These are phyloP conservation scores for Datnioides undecimradiatus DNA, from an alignment of 2,113 vertebrate genomes.

Conservation along the genomic window DNA sequence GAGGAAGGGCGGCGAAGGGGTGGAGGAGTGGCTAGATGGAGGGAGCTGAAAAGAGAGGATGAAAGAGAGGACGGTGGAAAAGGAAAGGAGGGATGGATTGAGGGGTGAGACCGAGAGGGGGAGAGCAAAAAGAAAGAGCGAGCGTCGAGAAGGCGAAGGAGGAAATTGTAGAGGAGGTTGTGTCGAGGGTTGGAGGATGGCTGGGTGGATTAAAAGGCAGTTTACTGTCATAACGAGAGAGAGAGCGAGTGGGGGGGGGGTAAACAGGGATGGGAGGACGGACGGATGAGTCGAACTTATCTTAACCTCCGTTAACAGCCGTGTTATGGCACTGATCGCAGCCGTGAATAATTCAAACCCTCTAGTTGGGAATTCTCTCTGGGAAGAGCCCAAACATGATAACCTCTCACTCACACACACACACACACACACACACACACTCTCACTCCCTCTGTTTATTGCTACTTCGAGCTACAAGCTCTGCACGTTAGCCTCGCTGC, in stretches of 20 bases:
- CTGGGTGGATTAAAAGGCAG: slow-evolving; percentile 54
- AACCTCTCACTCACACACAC: slow-evolving; percentile 27
- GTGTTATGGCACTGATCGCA: slow-evolving; percentile 74
- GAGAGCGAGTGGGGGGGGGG: slow-evolving; percentile 48
- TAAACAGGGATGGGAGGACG: slow-evolving; percentile 57
- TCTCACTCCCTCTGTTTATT: slow-evolving; percentile 26
- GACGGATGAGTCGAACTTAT: slow-evolving; percentile 53
- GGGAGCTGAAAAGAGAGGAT: slow-evolving; percentile 14
- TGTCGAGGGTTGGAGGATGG: slow-evolving; percentile 40
- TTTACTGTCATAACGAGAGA: slow-evolving; percentile 60
- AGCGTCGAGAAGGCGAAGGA: slow-evolving; percentile 36
- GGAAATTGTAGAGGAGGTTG: slow-evolving; percentile 66
- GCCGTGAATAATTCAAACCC: slow-evolving; percentile 78
- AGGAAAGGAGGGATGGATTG: slow-evolving; percentile 33
- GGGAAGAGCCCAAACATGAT: slow-evolving; percentile 50
- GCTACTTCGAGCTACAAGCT: slow-evolving; percentile 18
- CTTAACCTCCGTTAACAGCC: slow-evolving; percentile 72
- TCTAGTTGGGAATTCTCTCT: slow-evolving; percentile 65
- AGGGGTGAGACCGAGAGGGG: neutral
- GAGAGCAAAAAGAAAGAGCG: neutral
- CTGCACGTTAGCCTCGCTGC: slow-evolving; percentile 9
- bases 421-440: slow-evolving; percentile 5
- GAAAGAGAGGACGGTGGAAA: slow-evolving; percentile 27
- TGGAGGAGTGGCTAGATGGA: slow-evolving; percentile 32
- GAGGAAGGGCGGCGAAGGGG: slow-evolving; percentile 39